Percentiles rank a stretch among this genome's conserved stretches.
These are phyloP conservation scores for Clanis bilineata DNA, from an alignment of 2,888 invertebrate species.

Conservation along the genomic window DNA sequence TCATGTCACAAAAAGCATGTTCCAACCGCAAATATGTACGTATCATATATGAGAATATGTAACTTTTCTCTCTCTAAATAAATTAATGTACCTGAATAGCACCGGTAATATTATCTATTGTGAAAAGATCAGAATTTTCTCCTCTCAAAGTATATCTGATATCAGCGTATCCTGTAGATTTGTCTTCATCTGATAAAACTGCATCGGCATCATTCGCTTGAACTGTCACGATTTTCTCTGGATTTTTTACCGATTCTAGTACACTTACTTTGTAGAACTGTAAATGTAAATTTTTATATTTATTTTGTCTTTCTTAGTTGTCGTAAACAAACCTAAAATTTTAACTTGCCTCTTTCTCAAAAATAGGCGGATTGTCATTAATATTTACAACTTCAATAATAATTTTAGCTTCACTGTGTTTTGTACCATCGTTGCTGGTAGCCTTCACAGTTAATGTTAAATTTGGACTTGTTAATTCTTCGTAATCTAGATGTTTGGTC, in stretches of 20 bases:
- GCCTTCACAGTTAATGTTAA: slow-evolving; percentile 81
- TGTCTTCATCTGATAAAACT: slow-evolving; percentile 80
- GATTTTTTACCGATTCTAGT: slow-evolving; percentile 85
- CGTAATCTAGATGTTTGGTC: slow-evolving; percentile 89
- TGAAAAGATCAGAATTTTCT: slow-evolving; percentile 88
- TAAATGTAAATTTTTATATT: slow-evolving; percentile 27
- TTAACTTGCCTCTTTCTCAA: slow-evolving; percentile 82
- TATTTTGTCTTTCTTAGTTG: neutral
- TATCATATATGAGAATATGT: too few relatives aligned
- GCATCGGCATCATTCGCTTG: slow-evolving; percentile 88
- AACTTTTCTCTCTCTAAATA: too few relatives aligned
- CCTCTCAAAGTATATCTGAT: slow-evolving; percentile 88
- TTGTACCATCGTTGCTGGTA: slow-evolving; percentile 73
- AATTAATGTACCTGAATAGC: slow-evolving; percentile 78
- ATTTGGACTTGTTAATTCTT: slow-evolving; percentile 84
- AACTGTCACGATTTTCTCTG: slow-evolving; percentile 85
- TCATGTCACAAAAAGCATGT: too few relatives aligned
- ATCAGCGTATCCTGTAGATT: slow-evolving; percentile 84
- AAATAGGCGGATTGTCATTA: slow-evolving; percentile 90
- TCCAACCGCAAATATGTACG: too few relatives aligned
- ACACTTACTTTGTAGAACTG: slow-evolving; percentile 87
- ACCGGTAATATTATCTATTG: slow-evolving; percentile 86
- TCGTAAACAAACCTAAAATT: neutral
- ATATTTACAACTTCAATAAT: slow-evolving; percentile 87
- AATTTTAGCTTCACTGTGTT: slow-evolving; percentile 85